Evolutionary conservation across 2,113 vertebrate genomes (phyloP), one percentile per base, ranked within the genome.

Genomic region (Xiphophorus maculatus): DNA sequence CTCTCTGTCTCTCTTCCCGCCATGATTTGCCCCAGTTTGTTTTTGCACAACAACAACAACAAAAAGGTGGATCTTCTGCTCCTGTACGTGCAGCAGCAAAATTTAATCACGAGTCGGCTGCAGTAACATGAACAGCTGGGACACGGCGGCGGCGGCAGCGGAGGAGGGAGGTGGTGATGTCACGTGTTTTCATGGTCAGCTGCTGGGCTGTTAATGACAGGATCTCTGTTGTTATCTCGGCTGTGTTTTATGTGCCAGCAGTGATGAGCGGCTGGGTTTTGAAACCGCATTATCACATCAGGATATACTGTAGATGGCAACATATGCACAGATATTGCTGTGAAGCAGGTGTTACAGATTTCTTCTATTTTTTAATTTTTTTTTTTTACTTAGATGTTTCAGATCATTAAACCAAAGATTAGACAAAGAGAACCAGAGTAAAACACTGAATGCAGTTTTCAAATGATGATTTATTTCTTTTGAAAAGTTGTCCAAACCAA

Each of bases 191-290:
- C 44, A 73, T 62, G 29, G 33, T 33, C 25, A 37, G 66, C 63
- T 74, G 54, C 30, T 63, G 71, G 14, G 28, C 51, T 75, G 74
- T 75, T 83, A 79, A 84, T 79, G 27, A 88, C 28, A 76, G 40
- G 17, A 32, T 61, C 33, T 27, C 10, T 68, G 69, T 44, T 79
- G 63, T 70, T 68, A 58, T 63, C 25, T 14, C 51, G 63, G 19
- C 64, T 60, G 14, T 9, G 12, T 42, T 42, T 54, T 71, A 22
- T 71, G 29, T 54, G 12, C 28, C 33, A 63, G 51, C 62, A 65
- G 9, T 0, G 22, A 67, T 25, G 8, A 27, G 80, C 13, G 37
- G 22, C 73, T 69, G 28, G 74, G 12, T 69, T 62, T 74, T 62
- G 3, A 19, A 14, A 63, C 9, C 12, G 0, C n/a, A 27, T 19